These are phyloP conservation scores for Montipora efflorescens DNA, from an alignment of 64 coral and sea anemone species.

Conservation along the genomic window DNA sequence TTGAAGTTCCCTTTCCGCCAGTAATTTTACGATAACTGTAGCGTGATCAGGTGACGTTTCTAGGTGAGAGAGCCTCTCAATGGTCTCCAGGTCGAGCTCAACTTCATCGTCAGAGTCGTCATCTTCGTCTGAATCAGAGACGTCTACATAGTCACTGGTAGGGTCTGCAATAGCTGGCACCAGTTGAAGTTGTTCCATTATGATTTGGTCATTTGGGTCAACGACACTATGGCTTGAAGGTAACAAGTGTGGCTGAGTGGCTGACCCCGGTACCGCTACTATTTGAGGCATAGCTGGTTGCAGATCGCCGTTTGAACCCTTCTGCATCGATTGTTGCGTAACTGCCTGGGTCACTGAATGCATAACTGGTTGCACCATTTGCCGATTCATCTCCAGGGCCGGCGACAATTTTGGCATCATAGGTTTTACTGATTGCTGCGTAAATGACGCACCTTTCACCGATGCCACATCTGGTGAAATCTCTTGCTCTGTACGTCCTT, in stretches of 20 bases:
- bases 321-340: background rate
- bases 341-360: background rate
- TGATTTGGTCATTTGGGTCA: background rate
- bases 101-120: background rate
- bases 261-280: background rate
- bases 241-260: background rate
- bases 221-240: too few relatives aligned
- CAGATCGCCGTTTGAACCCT: background rate
- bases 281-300: background rate
- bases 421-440: background rate
- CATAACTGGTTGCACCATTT: background rate
- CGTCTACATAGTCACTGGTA: background rate
- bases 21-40: background rate
- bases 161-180: background rate
- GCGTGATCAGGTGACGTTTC: background rate
- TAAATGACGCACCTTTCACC: background rate
- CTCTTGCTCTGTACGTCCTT: background rate
- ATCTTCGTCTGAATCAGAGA: background rate
- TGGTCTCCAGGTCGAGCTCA: constrained; percentile 7
- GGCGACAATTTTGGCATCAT: background rate
- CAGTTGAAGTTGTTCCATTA: constrained; percentile 3
- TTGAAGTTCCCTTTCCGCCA: background rate
- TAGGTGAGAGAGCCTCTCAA: background rate
- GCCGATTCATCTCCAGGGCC: background rate
- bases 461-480: background rate